These are phyloP conservation scores for Andrena cerasifolii DNA, from an alignment of 1,140 invertebrate species.

Conservation along the genomic window DNA sequence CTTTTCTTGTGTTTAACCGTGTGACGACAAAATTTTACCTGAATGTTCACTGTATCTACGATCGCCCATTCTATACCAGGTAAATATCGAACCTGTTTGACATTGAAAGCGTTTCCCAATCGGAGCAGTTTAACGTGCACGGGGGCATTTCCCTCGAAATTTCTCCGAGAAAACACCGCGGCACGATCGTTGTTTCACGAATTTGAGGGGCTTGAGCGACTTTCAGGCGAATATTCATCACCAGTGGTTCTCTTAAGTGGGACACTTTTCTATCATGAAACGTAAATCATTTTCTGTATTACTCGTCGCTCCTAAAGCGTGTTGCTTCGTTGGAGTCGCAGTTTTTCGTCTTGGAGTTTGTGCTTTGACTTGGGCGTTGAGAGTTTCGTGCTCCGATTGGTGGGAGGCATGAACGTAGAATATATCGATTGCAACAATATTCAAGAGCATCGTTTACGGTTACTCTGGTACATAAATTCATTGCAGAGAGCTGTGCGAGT, in stretches of 20 bases:
- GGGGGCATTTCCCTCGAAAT: not conserved
- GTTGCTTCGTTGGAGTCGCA: not conserved
- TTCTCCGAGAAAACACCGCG: not conserved
- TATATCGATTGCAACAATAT: no score
- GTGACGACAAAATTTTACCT: conserved; percentile 71
- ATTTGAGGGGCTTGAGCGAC: not conserved
- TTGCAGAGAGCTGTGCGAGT: not conserved
- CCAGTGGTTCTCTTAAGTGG: conserved; percentile 13
- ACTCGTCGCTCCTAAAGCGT: not conserved
- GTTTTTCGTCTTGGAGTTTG: not conserved
- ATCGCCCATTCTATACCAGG: conserved; percentile 86
- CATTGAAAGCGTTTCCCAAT: conserved; percentile 55
- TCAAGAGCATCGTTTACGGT: no score
- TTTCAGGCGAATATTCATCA: not conserved
- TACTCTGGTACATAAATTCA: not conserved
- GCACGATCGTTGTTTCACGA: no score
- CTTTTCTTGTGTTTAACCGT: conserved; percentile 58
- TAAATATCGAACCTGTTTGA: conserved; percentile 76
- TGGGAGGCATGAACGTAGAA: no score
- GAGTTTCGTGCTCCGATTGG: no score
- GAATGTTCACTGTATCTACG: conserved; percentile 85
- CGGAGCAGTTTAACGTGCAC: not conserved
- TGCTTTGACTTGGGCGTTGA: no score
- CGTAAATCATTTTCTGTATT: not conserved
- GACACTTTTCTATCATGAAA: conserved; percentile 24